Conservation (phyloP, 2,888 invertebrate species). For the Andrena minutula region DNA sequence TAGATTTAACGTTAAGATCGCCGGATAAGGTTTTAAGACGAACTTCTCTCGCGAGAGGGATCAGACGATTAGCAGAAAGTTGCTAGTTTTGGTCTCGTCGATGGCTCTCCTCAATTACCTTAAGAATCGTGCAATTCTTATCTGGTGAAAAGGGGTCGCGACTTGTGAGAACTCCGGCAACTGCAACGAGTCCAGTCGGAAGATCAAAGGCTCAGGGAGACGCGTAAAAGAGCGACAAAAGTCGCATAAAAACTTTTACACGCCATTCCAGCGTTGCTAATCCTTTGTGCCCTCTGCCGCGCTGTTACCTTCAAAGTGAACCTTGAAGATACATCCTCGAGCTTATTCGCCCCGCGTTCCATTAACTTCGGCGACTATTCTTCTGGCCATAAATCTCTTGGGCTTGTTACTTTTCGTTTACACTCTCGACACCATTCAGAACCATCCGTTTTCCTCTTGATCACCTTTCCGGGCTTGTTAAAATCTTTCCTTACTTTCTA, state of each 20-base stretch:
- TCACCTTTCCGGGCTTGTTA: no score
- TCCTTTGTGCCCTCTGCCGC: slow-evolving; percentile 21
- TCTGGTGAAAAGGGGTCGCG: background rate
- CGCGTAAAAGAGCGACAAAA: background rate
- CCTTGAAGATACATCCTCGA: background rate
- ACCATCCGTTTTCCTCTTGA: background rate
- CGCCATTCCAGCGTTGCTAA: slow-evolving; percentile 24
- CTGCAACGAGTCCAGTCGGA: background rate
- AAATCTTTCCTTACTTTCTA: no score
- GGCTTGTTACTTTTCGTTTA: slow-evolving; percentile 13
- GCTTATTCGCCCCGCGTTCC: background rate
- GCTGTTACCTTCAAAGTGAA: slow-evolving; percentile 4
- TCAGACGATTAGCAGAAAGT: background rate
- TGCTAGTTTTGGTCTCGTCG: background rate
- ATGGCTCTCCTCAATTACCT: background rate
- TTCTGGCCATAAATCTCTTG: background rate
- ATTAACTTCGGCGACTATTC: slow-evolving; percentile 9
- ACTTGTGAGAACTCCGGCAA: slow-evolving; percentile 23
- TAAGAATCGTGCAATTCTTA: background rate
- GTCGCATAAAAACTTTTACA: slow-evolving; percentile 36
- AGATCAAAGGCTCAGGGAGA: slow-evolving; percentile 29
- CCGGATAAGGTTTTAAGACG: background rate
- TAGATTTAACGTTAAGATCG: background rate
- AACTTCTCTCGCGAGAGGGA: background rate
- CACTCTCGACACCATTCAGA: background rate